A percentile compares a stretch with the other conserved stretches of the same genome.
Evolutionary conservation across 2,888 invertebrate species (phyloP).

Genomic region (Lepidonotus clava): DNA sequence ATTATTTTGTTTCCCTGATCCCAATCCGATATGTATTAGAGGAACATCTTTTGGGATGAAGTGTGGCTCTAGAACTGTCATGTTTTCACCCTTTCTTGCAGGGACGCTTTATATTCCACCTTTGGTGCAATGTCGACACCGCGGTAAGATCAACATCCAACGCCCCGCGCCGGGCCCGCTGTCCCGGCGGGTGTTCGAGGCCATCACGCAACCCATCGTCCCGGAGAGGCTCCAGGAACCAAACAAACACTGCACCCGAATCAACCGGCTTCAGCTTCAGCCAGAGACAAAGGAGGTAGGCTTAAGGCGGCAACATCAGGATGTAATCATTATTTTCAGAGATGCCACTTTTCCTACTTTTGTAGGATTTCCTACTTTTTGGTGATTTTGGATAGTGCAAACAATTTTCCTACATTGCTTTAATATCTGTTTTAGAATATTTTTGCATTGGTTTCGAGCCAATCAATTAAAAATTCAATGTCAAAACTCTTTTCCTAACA

Average conservation of each 20-base stretch:
- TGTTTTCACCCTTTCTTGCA: conserved; percentile 15
- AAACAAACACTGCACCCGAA: conserved; percentile 15
- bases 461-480: too few relatives aligned
- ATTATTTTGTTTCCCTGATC: too few relatives aligned
- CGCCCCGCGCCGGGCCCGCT: conserved; percentile 39
- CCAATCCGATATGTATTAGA: too few relatives aligned
- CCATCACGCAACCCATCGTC: conserved; percentile 56
- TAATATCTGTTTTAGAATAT: too few relatives aligned
- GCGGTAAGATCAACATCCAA: conserved; percentile 53
- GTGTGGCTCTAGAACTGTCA: too few relatives aligned
- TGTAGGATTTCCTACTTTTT: too few relatives aligned
- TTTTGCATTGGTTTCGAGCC: too few relatives aligned
- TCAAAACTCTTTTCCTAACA: too few relatives aligned
- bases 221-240: conserved; percentile 52
- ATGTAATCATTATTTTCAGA: background rate
- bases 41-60: too few relatives aligned
- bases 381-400: too few relatives aligned
- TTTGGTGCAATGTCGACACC: conserved; percentile 52
- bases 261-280: too few relatives aligned
- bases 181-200: conserved; percentile 57
- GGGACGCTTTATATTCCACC: conserved; percentile 47
- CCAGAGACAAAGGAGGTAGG: background rate
- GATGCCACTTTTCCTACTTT: background rate
- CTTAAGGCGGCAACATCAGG: background rate
- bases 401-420: too few relatives aligned